These are phyloP conservation scores for Actinia tenebrosa DNA, from an alignment of 64 coral and sea anemone genomes.

Conservation along the genomic window DNA sequence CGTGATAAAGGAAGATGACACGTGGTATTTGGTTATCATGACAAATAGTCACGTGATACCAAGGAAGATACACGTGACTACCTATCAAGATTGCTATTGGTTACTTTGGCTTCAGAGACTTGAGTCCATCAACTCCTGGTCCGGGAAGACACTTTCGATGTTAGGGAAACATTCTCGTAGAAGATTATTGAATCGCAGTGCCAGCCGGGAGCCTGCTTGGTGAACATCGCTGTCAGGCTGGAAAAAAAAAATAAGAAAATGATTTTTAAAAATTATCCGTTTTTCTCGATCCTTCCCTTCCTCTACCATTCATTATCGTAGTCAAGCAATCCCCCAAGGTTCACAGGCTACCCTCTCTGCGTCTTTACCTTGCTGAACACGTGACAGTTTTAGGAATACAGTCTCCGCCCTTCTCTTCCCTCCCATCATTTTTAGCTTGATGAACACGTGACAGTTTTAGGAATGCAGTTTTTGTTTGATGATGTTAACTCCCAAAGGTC, in stretches of 20 bases:
- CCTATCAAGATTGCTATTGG: not conserved
- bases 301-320: too few species aligned
- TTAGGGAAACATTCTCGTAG: slow-evolving; percentile 38
- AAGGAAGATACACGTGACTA: not conserved
- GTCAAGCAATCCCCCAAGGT: too few species aligned
- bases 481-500: not conserved
- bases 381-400: slow-evolving; percentile 52
- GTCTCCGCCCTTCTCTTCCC: not conserved
- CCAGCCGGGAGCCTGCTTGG: not conserved
- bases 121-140: slow-evolving; percentile 22
- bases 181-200: slow-evolving; percentile 25
- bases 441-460: slow-evolving; percentile 28
- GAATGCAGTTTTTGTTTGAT: slow-evolving; percentile 69
- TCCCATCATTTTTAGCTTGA: too few species aligned
- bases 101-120: slow-evolving; percentile 3
- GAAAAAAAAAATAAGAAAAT: not conserved
- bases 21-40: not conserved
- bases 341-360: too few species aligned
- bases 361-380: not conserved
- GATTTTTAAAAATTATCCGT: too few species aligned
- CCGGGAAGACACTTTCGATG: slow-evolving; percentile 28
- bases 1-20: too few species aligned
- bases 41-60: not conserved
- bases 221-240: slow-evolving; percentile 31
- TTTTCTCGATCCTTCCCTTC: too few species aligned